These are phyloP conservation scores for Andrena bicolor DNA, from an alignment of 2,888 invertebrate genomes.

Conservation along the genomic window DNA sequence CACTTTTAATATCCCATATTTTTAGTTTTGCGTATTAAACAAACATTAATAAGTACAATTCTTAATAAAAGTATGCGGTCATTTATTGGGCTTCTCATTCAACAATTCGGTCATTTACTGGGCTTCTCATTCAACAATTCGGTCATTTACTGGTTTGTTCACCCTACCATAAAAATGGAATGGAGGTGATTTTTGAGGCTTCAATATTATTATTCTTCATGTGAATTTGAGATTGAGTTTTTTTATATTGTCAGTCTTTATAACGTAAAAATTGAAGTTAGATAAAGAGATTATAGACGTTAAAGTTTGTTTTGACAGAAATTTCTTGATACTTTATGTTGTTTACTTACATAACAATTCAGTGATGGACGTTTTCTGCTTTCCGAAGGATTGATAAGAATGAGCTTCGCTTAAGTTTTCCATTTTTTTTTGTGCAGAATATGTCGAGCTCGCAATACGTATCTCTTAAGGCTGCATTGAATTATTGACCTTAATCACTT, in stretches of 20 bases:
- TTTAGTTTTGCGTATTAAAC: too few relatives aligned
- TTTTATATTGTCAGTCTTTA: background rate
- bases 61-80: too few relatives aligned
- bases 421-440: slow-evolving; percentile 3
- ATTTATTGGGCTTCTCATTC: too few relatives aligned
- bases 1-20: too few relatives aligned
- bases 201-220: background rate
- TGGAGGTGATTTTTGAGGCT: background rate
- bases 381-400: background rate
- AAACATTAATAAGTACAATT: too few relatives aligned
- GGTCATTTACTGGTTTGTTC: too few relatives aligned
- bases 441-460: slow-evolving; percentile 1
- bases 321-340: background rate
- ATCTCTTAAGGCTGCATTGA: slow-evolving; percentile 38
- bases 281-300: background rate
- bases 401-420: background rate
- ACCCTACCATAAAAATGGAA: too few relatives aligned
- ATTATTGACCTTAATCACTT: slow-evolving; percentile 62
- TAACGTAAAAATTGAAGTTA: background rate
- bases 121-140: too few relatives aligned
- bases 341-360: background rate
- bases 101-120: too few relatives aligned
- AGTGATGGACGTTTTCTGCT: background rate
- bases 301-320: background rate
- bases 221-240: background rate